Conservation (phyloP, 1,140 invertebrate species). For the Hyles vespertilio region DNA sequence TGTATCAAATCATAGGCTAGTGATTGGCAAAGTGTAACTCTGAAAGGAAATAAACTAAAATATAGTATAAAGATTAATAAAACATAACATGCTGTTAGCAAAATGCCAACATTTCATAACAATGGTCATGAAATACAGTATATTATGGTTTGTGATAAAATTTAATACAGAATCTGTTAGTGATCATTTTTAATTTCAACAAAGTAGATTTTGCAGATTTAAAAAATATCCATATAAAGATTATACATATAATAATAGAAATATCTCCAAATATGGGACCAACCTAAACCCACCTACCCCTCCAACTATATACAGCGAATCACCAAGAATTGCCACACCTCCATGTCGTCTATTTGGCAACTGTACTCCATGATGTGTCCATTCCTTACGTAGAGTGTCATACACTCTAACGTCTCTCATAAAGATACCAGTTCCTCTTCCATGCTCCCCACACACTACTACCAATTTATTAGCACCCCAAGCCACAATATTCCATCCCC, state of each 20-base stretch:
- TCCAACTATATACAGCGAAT: slow-evolving; percentile 53
- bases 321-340: slow-evolving; percentile 44
- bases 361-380: slow-evolving; percentile 50
- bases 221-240: too few relatives aligned
- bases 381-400: slow-evolving; percentile 49
- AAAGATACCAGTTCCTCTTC: slow-evolving; percentile 51
- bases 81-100: too few relatives aligned
- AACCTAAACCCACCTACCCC: slow-evolving; percentile 63
- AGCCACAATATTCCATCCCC: slow-evolving; percentile 54
- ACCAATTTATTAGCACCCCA: slow-evolving; percentile 54
- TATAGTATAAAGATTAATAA: neutral
- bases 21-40: slow-evolving; percentile 49
- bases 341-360: slow-evolving; percentile 49
- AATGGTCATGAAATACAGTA: too few relatives aligned
- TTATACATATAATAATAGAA: too few relatives aligned
- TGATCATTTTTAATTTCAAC: too few relatives aligned
- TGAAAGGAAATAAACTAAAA: slow-evolving; percentile 28
- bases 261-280: slow-evolving; percentile 19
- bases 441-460: slow-evolving; percentile 52
- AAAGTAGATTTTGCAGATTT: too few relatives aligned
- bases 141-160: too few relatives aligned
- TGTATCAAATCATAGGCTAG: slow-evolving; percentile 51
- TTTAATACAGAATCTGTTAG: too few relatives aligned
- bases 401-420: slow-evolving; percentile 57
- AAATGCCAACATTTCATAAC: too few relatives aligned